phyloP scores from a whole-genome alignment of 2,797 vertebrate genomes.

The Leptoclinus maculatus region DNA sequence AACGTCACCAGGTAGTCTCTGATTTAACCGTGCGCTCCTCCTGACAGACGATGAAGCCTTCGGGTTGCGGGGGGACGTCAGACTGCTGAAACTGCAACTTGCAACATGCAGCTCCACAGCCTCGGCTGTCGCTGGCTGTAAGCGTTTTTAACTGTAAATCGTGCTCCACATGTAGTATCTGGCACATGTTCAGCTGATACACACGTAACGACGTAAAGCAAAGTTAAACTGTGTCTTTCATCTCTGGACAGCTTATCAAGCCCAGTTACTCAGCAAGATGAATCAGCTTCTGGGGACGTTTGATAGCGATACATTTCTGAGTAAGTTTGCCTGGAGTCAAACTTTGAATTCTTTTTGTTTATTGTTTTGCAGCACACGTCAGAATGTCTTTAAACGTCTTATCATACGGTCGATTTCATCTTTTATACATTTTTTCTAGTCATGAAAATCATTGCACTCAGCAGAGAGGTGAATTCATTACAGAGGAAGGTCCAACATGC shows the following conservation, averaged over 20 bases:
- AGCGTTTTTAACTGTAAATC: neutral
- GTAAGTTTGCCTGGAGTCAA: constrained; percentile 31
- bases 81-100: constrained; percentile 36
- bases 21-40: neutral
- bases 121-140: constrained; percentile 33
- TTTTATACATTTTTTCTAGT: constrained; percentile 44
- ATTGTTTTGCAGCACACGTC: neutral
- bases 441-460: constrained; percentile 45
- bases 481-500: neutral
- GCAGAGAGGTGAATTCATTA: constrained; percentile 24
- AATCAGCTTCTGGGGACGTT: constrained; percentile 30
- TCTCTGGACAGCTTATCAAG: constrained; percentile 49
- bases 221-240: constrained; percentile 6
- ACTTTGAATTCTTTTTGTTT: neutral
- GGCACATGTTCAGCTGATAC: neutral
- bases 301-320: constrained; percentile 33
- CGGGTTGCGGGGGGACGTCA: constrained; percentile 24
- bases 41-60: constrained; percentile 43
- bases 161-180: neutral
- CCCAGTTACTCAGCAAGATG: constrained; percentile 43
- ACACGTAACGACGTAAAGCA: neutral
- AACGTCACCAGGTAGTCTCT: neutral
- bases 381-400: neutral
- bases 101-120: constrained; percentile 19
- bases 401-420: neutral